A percentile compares a stretch with the other conserved stretches of the same genome.
These are phyloP conservation scores for Trypoxylon attenuatum DNA, from an alignment of 2,888 invertebrate genomes.

Conservation along the genomic window DNA sequence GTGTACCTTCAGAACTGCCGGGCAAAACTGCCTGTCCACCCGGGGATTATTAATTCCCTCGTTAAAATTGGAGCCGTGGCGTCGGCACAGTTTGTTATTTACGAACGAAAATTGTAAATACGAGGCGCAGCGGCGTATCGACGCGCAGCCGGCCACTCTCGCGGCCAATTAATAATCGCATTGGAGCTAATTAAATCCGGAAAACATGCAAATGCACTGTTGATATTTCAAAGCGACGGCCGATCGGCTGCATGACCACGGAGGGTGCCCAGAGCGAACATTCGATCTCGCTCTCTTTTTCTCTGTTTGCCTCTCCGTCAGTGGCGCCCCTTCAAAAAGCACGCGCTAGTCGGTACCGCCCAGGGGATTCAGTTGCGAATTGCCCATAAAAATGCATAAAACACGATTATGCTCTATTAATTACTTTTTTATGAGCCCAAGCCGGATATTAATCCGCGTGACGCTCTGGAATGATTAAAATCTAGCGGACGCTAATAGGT, in stretches of 20 bases:
- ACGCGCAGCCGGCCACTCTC: constrained; percentile 55
- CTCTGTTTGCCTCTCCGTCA: no score
- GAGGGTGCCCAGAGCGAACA: constrained; percentile 40
- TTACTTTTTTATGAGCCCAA: constrained; percentile 58
- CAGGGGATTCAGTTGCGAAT: constrained; percentile 68
- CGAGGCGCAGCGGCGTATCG: constrained; percentile 49
- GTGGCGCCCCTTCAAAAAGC: no score
- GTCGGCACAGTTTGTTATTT: constrained; percentile 60
- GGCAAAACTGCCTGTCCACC: neutral
- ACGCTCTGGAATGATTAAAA: neutral
- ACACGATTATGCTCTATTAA: constrained; percentile 67
- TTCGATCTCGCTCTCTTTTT: no score
- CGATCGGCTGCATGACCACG: constrained; percentile 41
- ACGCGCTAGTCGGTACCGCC: no score
- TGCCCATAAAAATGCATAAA: constrained; percentile 71
- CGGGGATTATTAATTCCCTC: constrained; percentile 59
- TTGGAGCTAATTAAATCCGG: constrained; percentile 73
- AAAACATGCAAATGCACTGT: constrained; percentile 72
- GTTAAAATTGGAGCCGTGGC: constrained; percentile 60
- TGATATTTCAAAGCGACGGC: constrained; percentile 65
- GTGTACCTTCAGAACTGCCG: neutral
- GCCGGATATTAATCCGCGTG: constrained; percentile 7
- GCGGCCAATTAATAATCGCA: constrained; percentile 71
- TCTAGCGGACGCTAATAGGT: neutral
- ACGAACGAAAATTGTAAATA: constrained; percentile 66